Base-by-base conservation (phyloP, 2,797 vertebrate species). In the Agapornis canus region DNA sequence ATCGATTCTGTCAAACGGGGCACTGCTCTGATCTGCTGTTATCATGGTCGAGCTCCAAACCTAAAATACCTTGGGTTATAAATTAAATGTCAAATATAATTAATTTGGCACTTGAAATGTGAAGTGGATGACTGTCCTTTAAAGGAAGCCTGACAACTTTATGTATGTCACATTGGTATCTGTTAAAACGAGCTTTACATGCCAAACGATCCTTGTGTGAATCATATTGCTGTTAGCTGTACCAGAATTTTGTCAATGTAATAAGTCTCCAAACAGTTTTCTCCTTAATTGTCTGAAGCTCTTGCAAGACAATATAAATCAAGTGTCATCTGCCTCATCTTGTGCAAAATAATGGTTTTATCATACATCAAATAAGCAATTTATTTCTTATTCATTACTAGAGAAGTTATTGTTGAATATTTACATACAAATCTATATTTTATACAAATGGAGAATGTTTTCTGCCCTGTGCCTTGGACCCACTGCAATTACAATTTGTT, bases 41-140 rank as follows among this genome's bases (percentile, higher is more conserved):
- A 95, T 96, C 96, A 92, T 45, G 96, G 93, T 95, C 86, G 91
- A 96, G 92, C 95, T 96, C 94, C 27, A 72, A 97, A 96, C 76
- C 92, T 91, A 95, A 95, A 97, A 76, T 93, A 98, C 98, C 97
- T 96, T 86, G 97, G 97, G 98, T 97, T 97, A 98, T 96, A 97
- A 97, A 98, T 97, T 96, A 96, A 96, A 97, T 23, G 96, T 98
- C 97, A 98, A 95, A 95, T 96, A 94, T 97, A 97, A 98, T 98
- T 97, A 98, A 97, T 97, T 96, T 97, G 95, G 95, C 91, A 93
- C 97, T 94, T 93, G 94, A 97, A 97, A 97, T 90, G 73, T 52
- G 95, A 96, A 95, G 91, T 87, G 88, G 96, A 95, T 95, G 92
- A 92, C 91, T 97, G 96, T 97, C 92, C 96, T 97, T 95, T 77